Evolutionary conservation across 2,888 invertebrate genomes (phyloP), one percentile per base, ranked within the genome.

Genomic region (Pandemis cinnamomeana): DNA sequence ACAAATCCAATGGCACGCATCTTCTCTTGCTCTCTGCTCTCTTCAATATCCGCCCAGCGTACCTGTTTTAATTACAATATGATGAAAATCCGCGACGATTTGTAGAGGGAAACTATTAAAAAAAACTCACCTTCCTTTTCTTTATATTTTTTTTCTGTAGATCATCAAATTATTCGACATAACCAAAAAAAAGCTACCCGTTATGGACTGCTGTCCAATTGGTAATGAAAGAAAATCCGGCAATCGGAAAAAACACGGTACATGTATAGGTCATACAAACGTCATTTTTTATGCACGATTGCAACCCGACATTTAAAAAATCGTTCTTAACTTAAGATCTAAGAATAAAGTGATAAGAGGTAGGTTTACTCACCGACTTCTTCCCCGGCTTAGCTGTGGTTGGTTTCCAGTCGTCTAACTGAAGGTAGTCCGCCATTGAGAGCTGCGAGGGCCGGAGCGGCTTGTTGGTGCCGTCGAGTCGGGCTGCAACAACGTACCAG

Each of bases 41-140:
- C 99, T 95, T 99, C 99, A 86, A 99, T 95, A 92, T 99, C 99
- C 67, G 99, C 99, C 99, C 99, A 99, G 83, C 99, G 97, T 82
- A 99, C 99, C 99, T 99, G 92, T 92, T 90, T 90, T 85, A 92
- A 91, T 85, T 86, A 91, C 83, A 88, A 90, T 76, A 87, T 85
- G 88, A 91, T 92, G 83, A 91, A 90, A 88, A 86, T 81, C 83
- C 84, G 69, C 77, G 76, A 77, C 79, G 75, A 75, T 67, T 61
- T 58, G 13, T 53, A 58, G 27, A 71, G 67, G 76, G 74, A 75
- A 78, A 78, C 75, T 77, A 78, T 76, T 4, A 55, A 81, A 55
- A 77, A 67, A 78, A 84, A 86, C 86, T 85, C 84, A 87, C 86
- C 83, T 80, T 75, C 15, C 64, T 71, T 51, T 73, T 71, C 71